These are phyloP conservation scores for Xenopus laevis DNA, from an alignment of 2,113 vertebrate genomes.

Conservation along the genomic window DNA sequence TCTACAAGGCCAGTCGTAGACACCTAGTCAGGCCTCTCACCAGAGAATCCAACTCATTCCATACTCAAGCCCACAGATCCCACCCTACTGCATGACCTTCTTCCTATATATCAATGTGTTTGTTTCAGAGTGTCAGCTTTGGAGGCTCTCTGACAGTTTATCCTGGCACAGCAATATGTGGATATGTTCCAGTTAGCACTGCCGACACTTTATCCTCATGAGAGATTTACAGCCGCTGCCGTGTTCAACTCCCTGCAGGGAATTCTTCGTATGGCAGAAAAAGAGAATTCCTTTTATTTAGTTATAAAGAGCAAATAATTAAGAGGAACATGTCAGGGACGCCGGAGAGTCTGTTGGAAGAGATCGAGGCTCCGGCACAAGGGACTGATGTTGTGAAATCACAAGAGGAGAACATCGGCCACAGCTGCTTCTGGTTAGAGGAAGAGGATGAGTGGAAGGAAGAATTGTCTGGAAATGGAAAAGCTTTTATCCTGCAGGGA, in stretches of 20 bases:
- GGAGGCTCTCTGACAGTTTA: too few relatives aligned
- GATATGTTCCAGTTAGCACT: too few relatives aligned
- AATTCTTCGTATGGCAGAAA: background rate
- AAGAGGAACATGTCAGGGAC: slow-evolving; percentile 23
- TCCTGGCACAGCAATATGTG: too few relatives aligned
- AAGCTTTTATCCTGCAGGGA: slow-evolving; percentile 30
- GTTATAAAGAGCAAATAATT: background rate
- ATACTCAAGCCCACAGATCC: too few relatives aligned
- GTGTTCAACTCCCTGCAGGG: background rate
- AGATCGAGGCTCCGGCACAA: slow-evolving; percentile 8
- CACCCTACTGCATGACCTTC: too few relatives aligned
- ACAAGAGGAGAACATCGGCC: slow-evolving; percentile 7
- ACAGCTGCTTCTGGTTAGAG: slow-evolving; percentile 32
- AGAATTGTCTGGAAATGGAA: slow-evolving; percentile 24
- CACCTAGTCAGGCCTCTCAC: too few relatives aligned
- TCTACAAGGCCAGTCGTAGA: too few relatives aligned
- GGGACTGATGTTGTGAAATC: slow-evolving; percentile 1
- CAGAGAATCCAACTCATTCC: too few relatives aligned
- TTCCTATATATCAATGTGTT: too few relatives aligned
- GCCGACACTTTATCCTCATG: too few relatives aligned
- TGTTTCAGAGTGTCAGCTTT: too few relatives aligned
- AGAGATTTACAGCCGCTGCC: background rate
- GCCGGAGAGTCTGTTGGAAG: slow-evolving; percentile 20
- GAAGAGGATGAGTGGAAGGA: slow-evolving; percentile 39
- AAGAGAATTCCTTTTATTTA: background rate